A percentile compares a stretch with the other conserved stretches of the same genome.
Conservation (phyloP, 2,888 invertebrate genomes). For the Scaptomyza cyrtandrae region DNA sequence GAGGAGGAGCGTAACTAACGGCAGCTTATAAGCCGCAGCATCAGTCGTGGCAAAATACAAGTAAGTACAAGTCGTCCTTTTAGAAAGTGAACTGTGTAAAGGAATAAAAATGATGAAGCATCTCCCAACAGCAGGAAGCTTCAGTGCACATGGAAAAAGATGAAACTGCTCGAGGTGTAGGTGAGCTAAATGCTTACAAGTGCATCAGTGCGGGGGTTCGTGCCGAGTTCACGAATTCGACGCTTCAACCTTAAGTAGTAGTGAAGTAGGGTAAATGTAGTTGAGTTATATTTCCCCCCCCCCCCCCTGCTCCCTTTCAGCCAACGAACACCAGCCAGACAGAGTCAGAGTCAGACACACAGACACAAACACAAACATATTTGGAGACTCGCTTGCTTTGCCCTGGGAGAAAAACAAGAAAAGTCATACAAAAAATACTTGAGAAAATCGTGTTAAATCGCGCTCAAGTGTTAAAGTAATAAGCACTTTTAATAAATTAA, state of each 20-base stretch:
- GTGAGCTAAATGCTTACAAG: constrained; percentile 57
- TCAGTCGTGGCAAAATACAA: constrained; percentile 48
- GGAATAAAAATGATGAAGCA: constrained; percentile 75
- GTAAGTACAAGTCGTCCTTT: constrained; percentile 18
- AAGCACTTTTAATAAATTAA: constrained; percentile 80
- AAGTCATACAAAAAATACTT: constrained; percentile 74
- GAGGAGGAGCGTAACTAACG: constrained; percentile 32
- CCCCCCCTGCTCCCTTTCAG: background rate
- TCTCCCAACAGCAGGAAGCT: constrained; percentile 29
- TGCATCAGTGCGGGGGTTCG: constrained; percentile 24
- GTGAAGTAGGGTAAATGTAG: constrained; percentile 32
- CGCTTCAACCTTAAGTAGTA: constrained; percentile 55
- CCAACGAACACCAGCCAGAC: background rate
- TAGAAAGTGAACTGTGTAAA: constrained; percentile 33
- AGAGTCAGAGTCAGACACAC: constrained; percentile 5
- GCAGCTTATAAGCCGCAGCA: constrained; percentile 63
- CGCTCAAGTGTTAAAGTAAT: constrained; percentile 80
- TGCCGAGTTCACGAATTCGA: constrained; percentile 49
- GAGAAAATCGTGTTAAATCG: constrained; percentile 81
- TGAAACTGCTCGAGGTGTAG: constrained; percentile 62
- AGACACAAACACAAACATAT: constrained; percentile 45
- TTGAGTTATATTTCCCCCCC: constrained; percentile 21
- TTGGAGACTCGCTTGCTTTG: constrained; percentile 54
- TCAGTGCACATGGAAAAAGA: constrained; percentile 71
- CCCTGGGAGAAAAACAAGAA: constrained; percentile 32